Evolutionary conservation across 2,113 vertebrate genomes (phyloP), one percentile per base, ranked within the genome.

Genomic region (Athene cunicularia): DNA sequence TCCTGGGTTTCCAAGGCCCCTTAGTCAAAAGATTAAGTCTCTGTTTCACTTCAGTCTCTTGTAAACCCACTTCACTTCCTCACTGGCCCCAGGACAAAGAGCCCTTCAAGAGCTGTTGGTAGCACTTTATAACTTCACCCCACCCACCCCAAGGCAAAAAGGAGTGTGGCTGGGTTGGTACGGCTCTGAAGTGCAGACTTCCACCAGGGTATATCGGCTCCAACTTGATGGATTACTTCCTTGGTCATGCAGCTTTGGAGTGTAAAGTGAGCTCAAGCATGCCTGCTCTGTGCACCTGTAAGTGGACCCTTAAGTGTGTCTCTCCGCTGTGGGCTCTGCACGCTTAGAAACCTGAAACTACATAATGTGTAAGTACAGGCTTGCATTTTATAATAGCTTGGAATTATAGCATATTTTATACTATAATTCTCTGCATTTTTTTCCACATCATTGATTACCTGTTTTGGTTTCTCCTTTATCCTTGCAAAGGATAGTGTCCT

Each of bases 81-180:
- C 35, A 33, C 18, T 14, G 20, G 13, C 8, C 12, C 18, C 21
- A n/a, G 39, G 52, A 8, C 11, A 71, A 16, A 49, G 43, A 71
- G 26, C 23, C 15, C 39, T 74, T 80, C 49, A 41, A 53, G 30
- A 88, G n/a, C 16, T 47, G 9, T 24, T 39, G 24, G 14, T 5
- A 5, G 11, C 35, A 6, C 32, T 85, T 74, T 47, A 23, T 6
- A 20, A n/a, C 26, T 50, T 72, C 12, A 20, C 17, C 7, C 7
- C 1, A 10, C 28, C 20, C 5, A 43, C 0, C 0, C 6, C 33
- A 76, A 56, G 2, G 1, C 2, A 16, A 52, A 52, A 47, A 19
- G 6, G 11, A 39, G 5, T 0, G 2, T 24, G 50, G 15, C 17
- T 43, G 24, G 7, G 5, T 17, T 86, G 24, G 5, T 22, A 22